Conservation (phyloP, 2,113 vertebrate genomes). For the Noctilio leporinus region DNA sequence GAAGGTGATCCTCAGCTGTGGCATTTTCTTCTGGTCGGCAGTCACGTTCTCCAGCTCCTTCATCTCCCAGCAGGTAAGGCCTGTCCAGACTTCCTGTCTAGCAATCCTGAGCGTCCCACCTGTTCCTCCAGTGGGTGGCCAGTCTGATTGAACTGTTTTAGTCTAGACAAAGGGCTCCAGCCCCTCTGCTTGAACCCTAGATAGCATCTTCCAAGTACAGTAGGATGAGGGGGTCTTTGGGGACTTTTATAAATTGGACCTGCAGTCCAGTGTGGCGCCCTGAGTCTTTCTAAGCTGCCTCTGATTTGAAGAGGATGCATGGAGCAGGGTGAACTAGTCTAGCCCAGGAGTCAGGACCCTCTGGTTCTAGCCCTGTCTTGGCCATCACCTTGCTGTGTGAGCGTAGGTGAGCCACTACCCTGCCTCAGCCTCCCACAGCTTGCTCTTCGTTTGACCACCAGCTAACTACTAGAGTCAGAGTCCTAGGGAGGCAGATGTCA, state of each 20-base stretch:
- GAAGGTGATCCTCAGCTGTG: conserved; percentile 96
- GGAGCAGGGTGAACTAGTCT: background rate
- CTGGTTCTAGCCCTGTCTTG: background rate
- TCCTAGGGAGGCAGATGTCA: background rate
- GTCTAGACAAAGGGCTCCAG: background rate
- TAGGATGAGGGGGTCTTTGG: background rate
- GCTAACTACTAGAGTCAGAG: background rate
- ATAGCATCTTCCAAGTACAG: background rate
- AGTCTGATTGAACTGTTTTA: background rate
- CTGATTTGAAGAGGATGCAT: background rate
- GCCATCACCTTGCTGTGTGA: background rate
- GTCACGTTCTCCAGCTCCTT: conserved; percentile 97
- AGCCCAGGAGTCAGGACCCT: background rate
- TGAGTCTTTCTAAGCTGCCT: background rate
- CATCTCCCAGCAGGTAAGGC: conserved; percentile 91
- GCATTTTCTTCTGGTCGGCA: conserved; percentile 98
- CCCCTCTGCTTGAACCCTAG: background rate
- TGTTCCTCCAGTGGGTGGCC: background rate
- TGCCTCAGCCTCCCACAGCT: background rate
- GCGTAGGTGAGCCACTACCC: background rate
- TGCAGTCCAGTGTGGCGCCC: background rate
- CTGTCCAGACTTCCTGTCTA: background rate
- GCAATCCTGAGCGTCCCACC: fast-evolving
- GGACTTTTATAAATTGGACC: background rate
- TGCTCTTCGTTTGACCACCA: background rate